phyloP scores from a whole-genome alignment of 2,113 vertebrate species.

The Ceyx cyanopectus region DNA sequence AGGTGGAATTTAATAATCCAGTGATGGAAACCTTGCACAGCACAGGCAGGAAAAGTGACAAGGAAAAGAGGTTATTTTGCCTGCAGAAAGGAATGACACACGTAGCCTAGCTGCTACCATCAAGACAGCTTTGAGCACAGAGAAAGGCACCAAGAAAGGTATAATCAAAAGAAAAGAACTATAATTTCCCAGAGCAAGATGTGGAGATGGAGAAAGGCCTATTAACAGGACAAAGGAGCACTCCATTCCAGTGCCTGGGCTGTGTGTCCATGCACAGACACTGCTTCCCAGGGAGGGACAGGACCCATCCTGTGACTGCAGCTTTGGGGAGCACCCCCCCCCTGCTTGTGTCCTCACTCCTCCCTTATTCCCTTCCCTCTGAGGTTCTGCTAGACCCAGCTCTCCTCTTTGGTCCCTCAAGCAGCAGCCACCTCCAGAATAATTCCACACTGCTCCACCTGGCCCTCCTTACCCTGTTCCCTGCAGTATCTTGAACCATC shows the following conservation, averaged over 20 bases:
- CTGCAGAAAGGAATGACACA: slow-evolving; percentile 13
- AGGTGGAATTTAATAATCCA: background rate
- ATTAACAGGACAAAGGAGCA: slow-evolving; percentile 31
- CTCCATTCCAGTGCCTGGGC: background rate
- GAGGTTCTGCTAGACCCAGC: background rate
- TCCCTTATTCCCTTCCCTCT: background rate
- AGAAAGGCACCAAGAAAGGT: slow-evolving; percentile 45
- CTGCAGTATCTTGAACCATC: background rate
- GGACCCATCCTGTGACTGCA: accelerated
- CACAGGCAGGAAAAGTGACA: background rate
- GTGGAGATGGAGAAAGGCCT: background rate
- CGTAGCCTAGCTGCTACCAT: background rate
- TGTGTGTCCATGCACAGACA: accelerated
- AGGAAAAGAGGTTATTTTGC: slow-evolving; percentile 24
- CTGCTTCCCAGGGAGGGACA: background rate
- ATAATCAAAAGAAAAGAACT: slow-evolving; percentile 58
- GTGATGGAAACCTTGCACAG: background rate
- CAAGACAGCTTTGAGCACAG: slow-evolving; percentile 24
- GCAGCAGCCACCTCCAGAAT: background rate
- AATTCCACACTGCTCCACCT: background rate
- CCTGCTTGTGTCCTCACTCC: background rate
- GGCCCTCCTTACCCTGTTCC: background rate
- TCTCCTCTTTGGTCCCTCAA: background rate
- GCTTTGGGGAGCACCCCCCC: background rate
- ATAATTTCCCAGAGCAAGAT: slow-evolving; percentile 53